Conservation (phyloP, 2,113 vertebrate species). For the Mus spicilegus region DNA sequence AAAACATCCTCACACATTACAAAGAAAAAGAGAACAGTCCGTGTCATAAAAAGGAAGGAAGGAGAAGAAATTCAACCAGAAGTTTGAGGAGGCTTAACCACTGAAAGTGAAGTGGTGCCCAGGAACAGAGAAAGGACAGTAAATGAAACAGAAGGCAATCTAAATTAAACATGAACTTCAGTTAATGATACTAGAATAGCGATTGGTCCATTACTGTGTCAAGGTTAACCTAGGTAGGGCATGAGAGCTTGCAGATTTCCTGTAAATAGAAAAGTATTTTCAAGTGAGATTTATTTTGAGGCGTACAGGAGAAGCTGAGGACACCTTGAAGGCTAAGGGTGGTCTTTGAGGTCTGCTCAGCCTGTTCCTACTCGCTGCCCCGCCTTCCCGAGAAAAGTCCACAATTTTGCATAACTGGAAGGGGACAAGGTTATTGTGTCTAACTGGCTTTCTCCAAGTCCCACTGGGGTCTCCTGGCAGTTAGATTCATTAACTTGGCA, state of each 20-base stretch:
- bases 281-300: conserved; percentile 20
- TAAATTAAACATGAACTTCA: not conserved
- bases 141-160: not conserved
- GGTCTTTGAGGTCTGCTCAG: not conserved
- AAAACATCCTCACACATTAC: not conserved
- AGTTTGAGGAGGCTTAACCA: not conserved
- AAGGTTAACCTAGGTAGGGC: not conserved
- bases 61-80: not conserved
- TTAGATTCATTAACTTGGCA: conserved; percentile 78
- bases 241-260: not conserved
- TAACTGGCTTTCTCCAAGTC: not conserved
- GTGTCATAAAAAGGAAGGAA: not conserved
- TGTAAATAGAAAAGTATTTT: conserved; percentile 11
- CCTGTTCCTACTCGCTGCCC: not conserved
- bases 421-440: not conserved
- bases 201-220: not conserved
- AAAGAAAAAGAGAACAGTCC: not conserved
- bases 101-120: not conserved
- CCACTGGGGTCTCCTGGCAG: conserved; percentile 48
- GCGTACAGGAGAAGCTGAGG: not conserved
- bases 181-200: not conserved
- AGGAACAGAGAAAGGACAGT: not conserved
- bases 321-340: accelerated
- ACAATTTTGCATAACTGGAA: not conserved
- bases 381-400: not conserved